phyloP scores from a whole-genome alignment of 2,113 vertebrate species.

The Chamaetylas fuelleborni region DNA sequence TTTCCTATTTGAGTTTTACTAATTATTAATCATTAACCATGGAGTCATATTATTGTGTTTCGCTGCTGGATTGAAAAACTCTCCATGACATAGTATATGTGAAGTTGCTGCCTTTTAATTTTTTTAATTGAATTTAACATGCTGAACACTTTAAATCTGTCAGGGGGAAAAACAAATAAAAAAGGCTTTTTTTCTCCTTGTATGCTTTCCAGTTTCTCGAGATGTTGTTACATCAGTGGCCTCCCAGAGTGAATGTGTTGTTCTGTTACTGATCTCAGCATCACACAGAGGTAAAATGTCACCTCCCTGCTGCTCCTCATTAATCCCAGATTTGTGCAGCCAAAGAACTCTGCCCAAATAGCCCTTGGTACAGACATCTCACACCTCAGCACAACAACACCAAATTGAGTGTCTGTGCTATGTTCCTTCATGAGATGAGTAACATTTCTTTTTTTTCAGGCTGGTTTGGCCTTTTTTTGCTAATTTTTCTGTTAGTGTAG shows the following conservation, averaged over 20 bases:
- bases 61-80: background rate
- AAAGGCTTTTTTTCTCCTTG: accelerated
- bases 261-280: conserved; percentile 32
- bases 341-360: background rate
- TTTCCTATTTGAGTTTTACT: background rate
- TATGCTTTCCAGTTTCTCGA: background rate
- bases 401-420: background rate
- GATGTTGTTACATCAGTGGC: background rate
- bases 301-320: conserved; percentile 46
- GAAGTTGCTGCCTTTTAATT: background rate
- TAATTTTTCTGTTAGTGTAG: background rate
- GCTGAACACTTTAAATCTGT: background rate
- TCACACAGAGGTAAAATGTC: conserved; percentile 31
- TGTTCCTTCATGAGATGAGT: background rate
- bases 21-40: background rate
- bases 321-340: conserved; percentile 25
- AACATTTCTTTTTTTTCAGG: background rate
- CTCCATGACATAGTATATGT: background rate
- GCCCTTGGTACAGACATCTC: background rate
- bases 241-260: background rate
- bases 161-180: accelerated
- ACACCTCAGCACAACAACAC: background rate
- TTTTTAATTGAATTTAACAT: background rate
- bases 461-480: background rate
- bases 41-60: background rate